These are phyloP conservation scores for Hetaerina americana DNA, from an alignment of 1,140 invertebrate genomes.

Conservation along the genomic window DNA sequence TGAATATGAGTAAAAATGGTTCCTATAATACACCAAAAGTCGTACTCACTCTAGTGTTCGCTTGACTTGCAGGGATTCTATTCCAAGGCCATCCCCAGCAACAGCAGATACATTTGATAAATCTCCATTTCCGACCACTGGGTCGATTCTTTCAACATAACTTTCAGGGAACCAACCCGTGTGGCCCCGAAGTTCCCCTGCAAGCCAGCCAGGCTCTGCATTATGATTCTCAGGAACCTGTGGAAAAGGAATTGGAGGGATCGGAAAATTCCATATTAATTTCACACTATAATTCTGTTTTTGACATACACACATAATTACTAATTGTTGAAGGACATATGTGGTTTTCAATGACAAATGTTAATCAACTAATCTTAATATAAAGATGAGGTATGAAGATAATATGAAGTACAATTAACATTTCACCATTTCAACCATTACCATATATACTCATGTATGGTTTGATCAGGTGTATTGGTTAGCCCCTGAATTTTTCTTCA, in stretches of 20 bases:
- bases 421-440: too few species aligned
- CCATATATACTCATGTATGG: too few species aligned
- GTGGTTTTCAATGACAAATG: too few species aligned
- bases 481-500: too few species aligned
- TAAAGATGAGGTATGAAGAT: too few species aligned
- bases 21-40: too few species aligned
- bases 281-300: slow-evolving; percentile 3
- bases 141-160: slow-evolving; percentile 76
- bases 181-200: slow-evolving; percentile 75
- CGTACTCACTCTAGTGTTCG: slow-evolving; percentile 34
- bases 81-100: slow-evolving; percentile 11
- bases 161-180: slow-evolving; percentile 97
- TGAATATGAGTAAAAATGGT: too few species aligned
- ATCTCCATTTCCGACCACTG: slow-evolving; percentile 18
- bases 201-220: slow-evolving; percentile 93
- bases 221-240: slow-evolving; percentile 71
- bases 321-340: too few species aligned
- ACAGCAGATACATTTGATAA: slow-evolving; percentile 11
- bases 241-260: slow-evolving; percentile 21
- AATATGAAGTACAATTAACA: too few species aligned
- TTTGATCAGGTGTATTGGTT: too few species aligned
- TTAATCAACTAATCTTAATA: too few species aligned
- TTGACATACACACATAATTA: neutral
- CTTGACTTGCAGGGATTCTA: slow-evolving; percentile 25
- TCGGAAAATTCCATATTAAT: neutral